Base-by-base conservation (phyloP, 1,140 invertebrate genomes). In the Pogonognathellus flavescens region DNA sequence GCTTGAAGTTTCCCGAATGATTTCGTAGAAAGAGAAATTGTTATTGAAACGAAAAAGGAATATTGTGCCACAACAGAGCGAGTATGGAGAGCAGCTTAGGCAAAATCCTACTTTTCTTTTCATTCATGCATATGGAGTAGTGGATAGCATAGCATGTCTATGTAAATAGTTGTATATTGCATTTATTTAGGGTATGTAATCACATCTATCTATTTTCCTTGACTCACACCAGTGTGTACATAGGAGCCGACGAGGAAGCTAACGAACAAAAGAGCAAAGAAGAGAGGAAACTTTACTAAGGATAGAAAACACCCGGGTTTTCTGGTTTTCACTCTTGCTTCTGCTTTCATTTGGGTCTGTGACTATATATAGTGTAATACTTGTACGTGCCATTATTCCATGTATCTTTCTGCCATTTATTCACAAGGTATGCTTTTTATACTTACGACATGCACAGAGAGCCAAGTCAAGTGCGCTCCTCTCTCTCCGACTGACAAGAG, bases 401-500 rank as follows among this genome's bases (percentile, higher is more conserved):
- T 66, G 31, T 41, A 41, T 66, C 62, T 66, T 25, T 66, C 62
- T 66, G 10, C 62, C 25, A 25, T 66, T 66, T 66, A 66, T 66
- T 66, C 62, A 66, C 62, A 20, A 60, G 22, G 62, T 66, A 31
- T 66, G 14, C 22, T 13, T 66, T 25, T 66, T 25, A 66, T 66
- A 25, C 20, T 13, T 25, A 66, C 62, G 53, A 55, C 11, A 55
- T 55, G 53, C 9, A 55, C 11, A 4, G 11, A 55, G 1, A 55
- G 53, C 3, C 11, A 16, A 16, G 11, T 55, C 53, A 55, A 11
- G 16, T 55, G 16, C 11, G 16, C 11, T n/a, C n/a, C n/a, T n/a
- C 59, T 60, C 20, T 60, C 16, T 0, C 1, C 57, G 20, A 0
- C 14, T 14, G 55, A 59, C 7, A 59, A 16, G 55, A 66, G 25